phyloP scores from a whole-genome alignment of 2,113 vertebrate genomes.

The Scortum barcoo region DNA sequence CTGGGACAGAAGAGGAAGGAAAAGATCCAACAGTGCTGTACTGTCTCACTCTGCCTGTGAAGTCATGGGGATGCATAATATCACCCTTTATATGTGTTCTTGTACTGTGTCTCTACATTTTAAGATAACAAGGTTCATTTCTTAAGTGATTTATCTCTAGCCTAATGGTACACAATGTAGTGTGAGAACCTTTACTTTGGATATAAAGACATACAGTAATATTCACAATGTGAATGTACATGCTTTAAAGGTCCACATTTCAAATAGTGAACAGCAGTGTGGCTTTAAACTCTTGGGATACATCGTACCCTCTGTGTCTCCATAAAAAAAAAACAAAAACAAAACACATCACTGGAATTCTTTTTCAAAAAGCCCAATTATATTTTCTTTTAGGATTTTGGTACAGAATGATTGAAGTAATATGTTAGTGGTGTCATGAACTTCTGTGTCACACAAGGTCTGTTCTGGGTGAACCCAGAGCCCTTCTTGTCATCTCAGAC shows the following conservation, averaged over 20 bases:
- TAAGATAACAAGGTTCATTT: neutral
- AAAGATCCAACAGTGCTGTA: neutral
- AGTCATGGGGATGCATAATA: neutral
- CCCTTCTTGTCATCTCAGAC: too few relatives aligned
- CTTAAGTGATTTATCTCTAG: neutral
- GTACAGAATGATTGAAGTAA: neutral
- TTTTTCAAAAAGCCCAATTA: too few relatives aligned
- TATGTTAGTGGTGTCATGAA: neutral
- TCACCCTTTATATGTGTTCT: neutral
- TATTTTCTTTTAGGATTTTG: neutral
- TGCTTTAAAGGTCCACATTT: neutral
- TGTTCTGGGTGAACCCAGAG: too few relatives aligned
- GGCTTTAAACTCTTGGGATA: neutral
- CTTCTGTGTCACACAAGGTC: neutral
- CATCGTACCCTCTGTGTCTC: neutral
- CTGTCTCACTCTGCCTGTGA: neutral
- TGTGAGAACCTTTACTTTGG: neutral
- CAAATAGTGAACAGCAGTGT: neutral
- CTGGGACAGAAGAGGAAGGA: conserved; percentile 63
- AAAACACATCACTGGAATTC: neutral
- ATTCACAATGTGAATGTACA: neutral
- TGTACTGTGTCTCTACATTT: neutral
- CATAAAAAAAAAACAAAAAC: too few relatives aligned
- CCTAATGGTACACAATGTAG: neutral
- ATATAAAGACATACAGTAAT: neutral